Base-by-base conservation (phyloP, 2,113 vertebrate genomes). In the Gopherus flavomarginatus region DNA sequence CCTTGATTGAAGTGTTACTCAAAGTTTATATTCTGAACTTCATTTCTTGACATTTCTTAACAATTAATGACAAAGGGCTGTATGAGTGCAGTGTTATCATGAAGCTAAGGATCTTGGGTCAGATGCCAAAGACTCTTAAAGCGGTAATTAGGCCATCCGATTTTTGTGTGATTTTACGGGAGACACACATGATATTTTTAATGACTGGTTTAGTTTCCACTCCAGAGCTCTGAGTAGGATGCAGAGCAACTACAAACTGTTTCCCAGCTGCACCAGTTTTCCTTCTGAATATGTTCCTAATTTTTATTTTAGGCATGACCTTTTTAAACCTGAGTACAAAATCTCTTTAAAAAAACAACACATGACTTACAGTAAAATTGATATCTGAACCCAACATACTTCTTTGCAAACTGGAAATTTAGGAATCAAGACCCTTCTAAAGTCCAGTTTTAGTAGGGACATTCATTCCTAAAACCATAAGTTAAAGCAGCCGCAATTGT, bases 1-100 rank as follows among this genome's bases (percentile, higher is more conserved):
- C 97, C 97, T 93, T 95, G 90, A 92, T 90, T 95, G 92, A 93
- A 93, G 96, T 49, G 24, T 82, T 65, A 84, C 94, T 90, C 86
- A 96, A 95, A 92, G 94, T 91, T 91, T 82, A 90, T 6, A 50
- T 31, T 79, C 49, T 62, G 81, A 93, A 44, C 78, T 92, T 88
- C 77, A 87, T 78, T 29, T 86, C 90, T 84, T 1, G 1, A 88
- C 86, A 22, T 96, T 94, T 87, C 82, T 89, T 85, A 96, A 87
- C 91, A 96, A 87, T 93, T 95, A 88, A 94, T 44, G 82, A 91
- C 4, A 12, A 91, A 96, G 56, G 94, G 81, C 87, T 90, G 90
- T 69, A 65, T 10, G 10, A 91, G 89, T 13, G 27, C 82, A 79
- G 83, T 17, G 57, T 1, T 1, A 87, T 80, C 95, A 93, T 83